Evolutionary conservation across 2,888 invertebrate species (phyloP).

Genomic region (Oscheius sp.): DNA sequence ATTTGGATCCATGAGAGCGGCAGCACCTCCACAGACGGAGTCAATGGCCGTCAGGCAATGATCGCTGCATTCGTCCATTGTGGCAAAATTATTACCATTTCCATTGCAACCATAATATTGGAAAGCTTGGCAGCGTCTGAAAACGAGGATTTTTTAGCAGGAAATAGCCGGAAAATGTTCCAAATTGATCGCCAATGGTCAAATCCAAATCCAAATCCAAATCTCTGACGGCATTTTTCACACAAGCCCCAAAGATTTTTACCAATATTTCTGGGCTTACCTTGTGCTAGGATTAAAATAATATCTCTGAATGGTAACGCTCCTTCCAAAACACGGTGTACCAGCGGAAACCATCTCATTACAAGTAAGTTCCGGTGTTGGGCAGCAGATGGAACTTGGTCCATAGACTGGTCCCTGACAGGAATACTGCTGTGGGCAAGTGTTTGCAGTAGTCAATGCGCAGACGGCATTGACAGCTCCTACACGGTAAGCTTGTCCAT

Average conservation of each 20-base stretch:
- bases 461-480: conserved; percentile 70
- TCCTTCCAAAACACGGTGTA: conserved; percentile 69
- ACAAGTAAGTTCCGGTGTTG: conserved; percentile 64
- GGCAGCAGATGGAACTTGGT: conserved; percentile 66
- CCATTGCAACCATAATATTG: conserved; percentile 71
- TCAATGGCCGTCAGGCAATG: conserved; percentile 65
- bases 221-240: too few relatives aligned
- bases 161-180: too few relatives aligned
- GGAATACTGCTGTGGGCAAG: conserved; percentile 67
- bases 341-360: conserved; percentile 69
- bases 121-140: conserved; percentile 70
- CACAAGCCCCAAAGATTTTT: too few relatives aligned
- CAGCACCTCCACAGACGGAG: conserved; percentile 68
- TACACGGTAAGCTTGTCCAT: conserved; percentile 63
- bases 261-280: too few relatives aligned
- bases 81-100: conserved; percentile 69
- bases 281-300: conserved; percentile 66
- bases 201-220: too few relatives aligned
- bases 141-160: background rate
- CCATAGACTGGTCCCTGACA: conserved; percentile 70
- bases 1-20: conserved; percentile 67
- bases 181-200: too few relatives aligned
- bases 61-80: conserved; percentile 63
- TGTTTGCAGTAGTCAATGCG: conserved; percentile 53
- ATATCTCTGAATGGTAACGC: conserved; percentile 67